Evolutionary conservation across 64 coral and sea anemone species (phyloP), one percentile per base, ranked within the genome.

Genomic region (Montipora foliosa): DNA sequence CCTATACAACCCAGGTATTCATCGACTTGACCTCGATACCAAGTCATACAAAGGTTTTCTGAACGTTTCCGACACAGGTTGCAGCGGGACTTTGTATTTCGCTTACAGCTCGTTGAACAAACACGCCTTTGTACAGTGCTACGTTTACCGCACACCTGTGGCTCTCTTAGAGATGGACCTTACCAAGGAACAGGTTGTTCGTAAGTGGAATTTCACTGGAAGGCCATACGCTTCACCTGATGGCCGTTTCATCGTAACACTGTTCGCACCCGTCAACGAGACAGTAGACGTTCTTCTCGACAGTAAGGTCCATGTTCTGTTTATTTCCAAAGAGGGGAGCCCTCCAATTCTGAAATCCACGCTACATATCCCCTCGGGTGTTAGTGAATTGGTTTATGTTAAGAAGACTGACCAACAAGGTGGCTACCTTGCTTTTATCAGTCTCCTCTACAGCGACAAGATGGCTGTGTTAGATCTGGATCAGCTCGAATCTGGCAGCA

Each of bases 381-480:
- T 91, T 15, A 80, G 77, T 11, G 11, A 81, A 24, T 9, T 80
- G 47, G 89, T 91, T 47, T 91, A 71, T 51, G 61, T n/a, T 53
- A 9, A 69, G 14, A 88, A 88, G 69, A 67, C 47, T 52, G 53
- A 55, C 47, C 61, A 62, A 7, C 48, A 68, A 17, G 60, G 17
- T 5, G 47, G 62, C 60, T 52, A 17, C n/a, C 4, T 72, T 9
- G 60, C 79, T 22, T 91, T 70, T 17, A 67, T 91, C 44, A 91
- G 77, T 44, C 77, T 91, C 29, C 22, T 80, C 64, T 91, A 91
- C 76, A 50, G 45, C 11, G 67, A 91, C 64, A 91, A 81, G 50
- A 91, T 91, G 13, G 89, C 89, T 8, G 77, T 91, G 59, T 67
- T 91, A 24, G 89, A 91, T 66, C 75, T 91, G 1, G 61, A 81